Base-by-base conservation (phyloP, 2,113 vertebrate genomes). In the Prunella fulvescens region DNA sequence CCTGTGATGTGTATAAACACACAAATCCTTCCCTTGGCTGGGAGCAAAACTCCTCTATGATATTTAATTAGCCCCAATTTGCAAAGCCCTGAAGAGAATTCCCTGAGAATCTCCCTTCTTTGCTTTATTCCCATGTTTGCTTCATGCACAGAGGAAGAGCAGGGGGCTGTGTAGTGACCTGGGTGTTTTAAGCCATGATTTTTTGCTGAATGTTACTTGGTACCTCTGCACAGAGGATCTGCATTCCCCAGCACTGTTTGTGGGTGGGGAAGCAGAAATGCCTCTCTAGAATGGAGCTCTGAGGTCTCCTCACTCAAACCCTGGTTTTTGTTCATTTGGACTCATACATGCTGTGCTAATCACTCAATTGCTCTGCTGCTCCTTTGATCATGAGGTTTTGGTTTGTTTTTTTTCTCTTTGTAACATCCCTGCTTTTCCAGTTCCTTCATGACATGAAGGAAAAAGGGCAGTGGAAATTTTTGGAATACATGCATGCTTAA, bases 71-170 rank as follows among this genome's bases (percentile, higher is more conserved):
- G 25, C 48, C 61, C 5, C 24, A 54, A 6, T 40, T 76, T 50
- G 39, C 47, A 79, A 79, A 74, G 19, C 7, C 20, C 39, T 82
- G 53, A 56, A 57, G 19, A 42, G 8, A 90, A 67, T 20, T 50
- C 15, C 11, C 31, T 12, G 48, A 69, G 44, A 64, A 72, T 57
- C 33, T 58, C 14, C 22, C 7, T 50, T 35, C 9, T 58, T 50
- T 0, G 0, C 26, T 82, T 74, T 79, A 7, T 28, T 56, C 28
- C 15, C 0, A 0, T 58, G 31, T 66, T 85, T 81, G 11, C 39
- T 82, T 42, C 12, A 4, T 45, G 33, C 33, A 61, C 37, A 61
- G 73, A 73, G 14, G 14, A 58, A 45, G n/a, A 86, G 14, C 42
- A 54, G 47, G 39, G 11, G 16, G 29, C 35, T 81, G 7, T 33